These are phyloP conservation scores for Allygus modestus DNA, from an alignment of 2,888 invertebrate genomes.

Conservation along the genomic window DNA sequence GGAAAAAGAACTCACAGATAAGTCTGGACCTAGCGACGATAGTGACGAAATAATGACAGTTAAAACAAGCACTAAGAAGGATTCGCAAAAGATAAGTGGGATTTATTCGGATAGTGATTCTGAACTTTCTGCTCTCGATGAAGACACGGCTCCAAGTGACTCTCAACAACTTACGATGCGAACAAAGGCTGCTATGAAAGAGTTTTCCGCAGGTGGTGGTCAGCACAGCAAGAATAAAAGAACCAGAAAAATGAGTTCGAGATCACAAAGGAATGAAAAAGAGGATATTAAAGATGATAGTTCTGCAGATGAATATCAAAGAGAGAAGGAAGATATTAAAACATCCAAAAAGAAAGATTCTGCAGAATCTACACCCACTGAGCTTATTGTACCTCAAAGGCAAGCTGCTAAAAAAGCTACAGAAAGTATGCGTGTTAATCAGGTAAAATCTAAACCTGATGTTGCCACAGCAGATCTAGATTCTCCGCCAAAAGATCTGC, in stretches of 20 bases:
- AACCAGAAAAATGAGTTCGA: conserved; percentile 74
- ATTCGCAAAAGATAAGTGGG: conserved; percentile 80
- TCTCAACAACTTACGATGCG: conserved; percentile 83
- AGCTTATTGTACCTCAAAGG: conserved; percentile 92
- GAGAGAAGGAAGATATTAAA: conserved; percentile 77
- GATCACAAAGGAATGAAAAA: conserved; percentile 76
- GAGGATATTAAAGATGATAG: conserved; percentile 70
- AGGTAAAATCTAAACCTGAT: conserved; percentile 71
- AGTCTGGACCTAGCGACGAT: conserved; percentile 78
- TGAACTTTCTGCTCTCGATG: conserved; percentile 77
- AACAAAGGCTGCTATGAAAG: conserved; percentile 92
- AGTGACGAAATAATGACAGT: conserved; percentile 88
- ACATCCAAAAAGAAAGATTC: conserved; percentile 68
- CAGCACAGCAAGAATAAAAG: conserved; percentile 66
- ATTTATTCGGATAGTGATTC: conserved; percentile 92
- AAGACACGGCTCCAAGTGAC: conserved; percentile 78
- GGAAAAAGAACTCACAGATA: conserved; percentile 85
- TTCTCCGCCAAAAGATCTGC: conserved; percentile 43
- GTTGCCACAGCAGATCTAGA: conserved; percentile 65
- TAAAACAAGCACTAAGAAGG: conserved; percentile 75
- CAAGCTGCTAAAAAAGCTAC: conserved; percentile 95
- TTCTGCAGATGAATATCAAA: conserved; percentile 73
- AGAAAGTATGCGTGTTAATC: conserved; percentile 83
- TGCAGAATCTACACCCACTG: conserved; percentile 81
- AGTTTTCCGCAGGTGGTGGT: conserved; percentile 79